Conservation (phyloP, 2,888 invertebrate species). For the Epistrophe grossulariae region DNA sequence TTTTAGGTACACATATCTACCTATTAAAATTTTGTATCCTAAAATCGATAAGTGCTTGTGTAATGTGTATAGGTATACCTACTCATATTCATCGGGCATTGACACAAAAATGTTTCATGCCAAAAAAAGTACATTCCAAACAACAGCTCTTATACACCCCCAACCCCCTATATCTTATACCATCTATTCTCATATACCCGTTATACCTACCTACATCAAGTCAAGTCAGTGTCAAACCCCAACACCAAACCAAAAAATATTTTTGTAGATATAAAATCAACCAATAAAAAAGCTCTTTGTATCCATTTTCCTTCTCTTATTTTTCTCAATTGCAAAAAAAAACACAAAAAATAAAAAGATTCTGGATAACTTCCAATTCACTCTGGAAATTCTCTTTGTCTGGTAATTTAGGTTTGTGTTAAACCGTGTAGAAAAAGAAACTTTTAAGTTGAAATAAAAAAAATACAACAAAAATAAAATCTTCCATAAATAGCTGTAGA, state of each 20-base stretch:
- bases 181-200: neutral
- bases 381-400: slow-evolving; percentile 62
- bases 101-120: slow-evolving; percentile 15
- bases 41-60: neutral
- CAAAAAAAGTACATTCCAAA: slow-evolving; percentile 6
- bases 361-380: slow-evolving; percentile 31
- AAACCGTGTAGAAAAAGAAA: slow-evolving; percentile 72
- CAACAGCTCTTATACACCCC: neutral
- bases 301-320: slow-evolving; percentile 5
- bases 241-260: neutral
- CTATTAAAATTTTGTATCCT: neutral
- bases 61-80: neutral
- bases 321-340: slow-evolving; percentile 46
- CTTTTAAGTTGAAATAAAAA: slow-evolving; percentile 48
- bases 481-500: slow-evolving; percentile 45
- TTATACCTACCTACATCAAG: neutral
- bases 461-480: slow-evolving; percentile 7
- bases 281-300: slow-evolving; percentile 33
- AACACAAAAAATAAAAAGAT: slow-evolving; percentile 6
- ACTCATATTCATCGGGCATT: slow-evolving; percentile 13
- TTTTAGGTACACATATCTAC: too few species aligned
- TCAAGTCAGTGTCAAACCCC: neutral
- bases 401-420: slow-evolving; percentile 62
- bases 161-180: neutral
- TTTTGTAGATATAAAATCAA: neutral